Base-by-base conservation (phyloP, 1,140 invertebrate genomes). In the Octopus bimaculoides region DNA sequence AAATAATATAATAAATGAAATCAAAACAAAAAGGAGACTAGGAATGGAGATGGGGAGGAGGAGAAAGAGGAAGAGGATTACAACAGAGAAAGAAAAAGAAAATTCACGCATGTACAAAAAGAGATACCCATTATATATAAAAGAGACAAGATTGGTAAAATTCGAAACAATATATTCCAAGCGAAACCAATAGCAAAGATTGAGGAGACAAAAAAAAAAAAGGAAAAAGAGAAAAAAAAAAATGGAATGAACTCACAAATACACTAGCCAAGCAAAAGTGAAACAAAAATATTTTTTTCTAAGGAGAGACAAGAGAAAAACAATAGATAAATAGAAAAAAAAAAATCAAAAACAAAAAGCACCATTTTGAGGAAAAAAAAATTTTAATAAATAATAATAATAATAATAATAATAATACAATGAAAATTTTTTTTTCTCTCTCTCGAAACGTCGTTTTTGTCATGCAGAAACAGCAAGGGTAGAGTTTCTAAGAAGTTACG, bases 391-490 rank as follows among this genome's bases (percentile, higher is more conserved):
- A 1, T 1, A 41, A 61, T 61, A 17, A 17, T 61, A 61, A 61
- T 9, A 61, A 61, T 9, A 61, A 61, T 61, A 41, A 41, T 41
- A 41, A 41, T 41, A 41, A 41, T 74, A 74, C 73, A 9, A 20
- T 10, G 10, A 17, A 74, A n/a, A 74, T 52, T 74, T 20, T n/a
- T 41, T 14, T 10, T 53, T 75, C 52, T 52, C 14, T 75, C 74
- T 52, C 14, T 17, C 5, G 52, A 17, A 26, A 10, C 17, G 14
- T 41, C 26, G 26, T n/a, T 74, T 75, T 6, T 52, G 20, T 75
- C 74, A 75, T 75, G 74, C 74, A 75, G 5, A 75, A 75, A 75
- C 17, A 41, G 74, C 17, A 41, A 26, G 26, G 41, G 52, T 52
- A 52, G 8, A 75, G 26, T 41, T 41, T 41, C 26, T 41, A 41